These are phyloP conservation scores for Apoda limacodes DNA, from an alignment of 2,888 invertebrate genomes.

Conservation along the genomic window DNA sequence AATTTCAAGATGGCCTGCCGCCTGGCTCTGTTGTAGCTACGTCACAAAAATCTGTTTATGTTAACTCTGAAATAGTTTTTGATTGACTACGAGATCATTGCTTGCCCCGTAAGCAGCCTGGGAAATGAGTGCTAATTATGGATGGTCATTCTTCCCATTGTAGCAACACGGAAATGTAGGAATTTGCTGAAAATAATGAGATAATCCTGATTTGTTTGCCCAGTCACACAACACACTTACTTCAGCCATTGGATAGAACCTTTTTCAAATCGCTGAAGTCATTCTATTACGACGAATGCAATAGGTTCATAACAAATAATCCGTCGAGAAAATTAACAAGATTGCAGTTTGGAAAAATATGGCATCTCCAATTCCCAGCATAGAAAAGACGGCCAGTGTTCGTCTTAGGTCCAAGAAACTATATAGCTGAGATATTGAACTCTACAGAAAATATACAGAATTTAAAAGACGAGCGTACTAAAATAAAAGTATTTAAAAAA, in stretches of 20 bases:
- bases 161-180: too few species aligned
- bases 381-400: conserved; percentile 8
- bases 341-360: conserved; percentile 9
- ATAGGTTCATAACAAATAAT: too few species aligned
- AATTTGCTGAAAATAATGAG: too few species aligned
- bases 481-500: too few species aligned
- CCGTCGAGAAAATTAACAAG: too few species aligned
- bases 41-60: conserved; percentile 1
- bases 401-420: conserved; percentile 11
- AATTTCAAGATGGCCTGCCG: too few species aligned
- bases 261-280: too few species aligned
- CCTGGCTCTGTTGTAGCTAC: conserved; percentile 1
- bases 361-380: conserved; percentile 7
- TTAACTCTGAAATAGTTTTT: conserved; percentile 1
- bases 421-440: conserved; percentile 11
- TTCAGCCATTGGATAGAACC: too few species aligned
- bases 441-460: conserved; percentile 13
- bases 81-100: background rate
- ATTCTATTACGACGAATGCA: too few species aligned
- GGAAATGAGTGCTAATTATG: conserved; percentile 1
- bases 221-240: too few species aligned
- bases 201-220: too few species aligned
- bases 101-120: background rate
- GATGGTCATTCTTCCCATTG: conserved; percentile 8
- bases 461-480: conserved; percentile 11